phyloP scores from a whole-genome alignment of 2,797 vertebrate genomes.

The Amazona finschi region DNA sequence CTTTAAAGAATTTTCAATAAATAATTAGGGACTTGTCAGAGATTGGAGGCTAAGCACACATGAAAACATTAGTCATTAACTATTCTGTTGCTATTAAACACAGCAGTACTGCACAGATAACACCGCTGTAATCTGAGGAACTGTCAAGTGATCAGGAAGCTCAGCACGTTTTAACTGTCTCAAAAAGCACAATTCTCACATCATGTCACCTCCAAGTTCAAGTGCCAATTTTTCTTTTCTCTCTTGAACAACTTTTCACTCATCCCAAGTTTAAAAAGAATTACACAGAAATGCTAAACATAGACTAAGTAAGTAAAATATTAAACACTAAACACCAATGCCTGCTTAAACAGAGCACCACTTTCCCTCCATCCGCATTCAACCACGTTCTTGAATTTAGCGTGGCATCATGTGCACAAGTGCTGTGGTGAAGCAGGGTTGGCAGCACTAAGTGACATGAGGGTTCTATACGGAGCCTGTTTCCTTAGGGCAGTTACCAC shows the following conservation, averaged over 20 bases:
- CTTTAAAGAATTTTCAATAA: neutral
- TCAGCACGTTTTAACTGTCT: neutral
- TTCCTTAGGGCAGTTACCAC: neutral
- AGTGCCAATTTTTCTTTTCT: neutral
- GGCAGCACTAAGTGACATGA: neutral
- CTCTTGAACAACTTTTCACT: neutral
- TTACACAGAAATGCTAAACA: neutral
- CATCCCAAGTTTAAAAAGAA: neutral
- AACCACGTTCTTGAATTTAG: neutral
- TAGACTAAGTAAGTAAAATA: neutral
- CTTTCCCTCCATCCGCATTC: neutral
- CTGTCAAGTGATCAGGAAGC: neutral
- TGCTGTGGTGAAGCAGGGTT: neutral
- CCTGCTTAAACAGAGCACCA: neutral
- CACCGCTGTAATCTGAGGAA: neutral
- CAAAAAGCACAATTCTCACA: neutral
- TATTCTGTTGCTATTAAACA: neutral
- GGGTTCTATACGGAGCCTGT: neutral
- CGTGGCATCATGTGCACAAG: neutral
- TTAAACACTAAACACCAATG: neutral
- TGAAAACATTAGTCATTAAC: neutral
- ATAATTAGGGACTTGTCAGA: neutral
- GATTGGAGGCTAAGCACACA: slow-evolving; percentile 20
- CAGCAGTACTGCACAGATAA: neutral
- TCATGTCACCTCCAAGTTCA: fast-evolving